These are phyloP conservation scores for Xiphophorus hellerii DNA, from an alignment of 2,113 vertebrate genomes.

Conservation along the genomic window DNA sequence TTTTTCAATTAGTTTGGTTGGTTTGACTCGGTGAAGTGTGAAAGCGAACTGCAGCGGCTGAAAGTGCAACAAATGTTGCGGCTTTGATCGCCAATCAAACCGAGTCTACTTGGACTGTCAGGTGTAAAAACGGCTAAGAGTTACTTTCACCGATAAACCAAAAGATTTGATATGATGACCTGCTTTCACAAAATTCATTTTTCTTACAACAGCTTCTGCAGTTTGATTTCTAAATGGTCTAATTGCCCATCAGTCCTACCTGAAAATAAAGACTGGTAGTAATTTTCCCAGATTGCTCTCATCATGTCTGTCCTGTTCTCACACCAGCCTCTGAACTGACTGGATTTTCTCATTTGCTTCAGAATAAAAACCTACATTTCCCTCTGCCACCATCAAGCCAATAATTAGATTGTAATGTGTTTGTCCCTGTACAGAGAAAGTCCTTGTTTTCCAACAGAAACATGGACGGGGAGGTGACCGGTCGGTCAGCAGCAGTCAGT, in stretches of 20 bases:
- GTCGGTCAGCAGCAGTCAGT: constrained; percentile 24
- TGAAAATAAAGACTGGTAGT: background rate
- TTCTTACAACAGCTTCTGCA: constrained; percentile 25
- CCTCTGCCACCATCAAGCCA: background rate
- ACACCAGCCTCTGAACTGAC: background rate
- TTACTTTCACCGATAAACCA: no score
- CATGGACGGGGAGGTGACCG: constrained; percentile 11
- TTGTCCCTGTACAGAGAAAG: background rate
- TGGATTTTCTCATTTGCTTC: background rate
- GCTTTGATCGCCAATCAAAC: no score
- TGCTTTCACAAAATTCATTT: constrained; percentile 9
- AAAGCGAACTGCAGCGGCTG: no score
- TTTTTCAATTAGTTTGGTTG: no score
- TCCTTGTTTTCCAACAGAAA: background rate
- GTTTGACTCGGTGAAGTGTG: no score
- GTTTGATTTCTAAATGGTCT: constrained; percentile 20
- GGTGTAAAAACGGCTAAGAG: no score
- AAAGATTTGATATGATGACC: background rate
- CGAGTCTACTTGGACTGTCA: no score
- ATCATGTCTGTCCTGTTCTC: background rate
- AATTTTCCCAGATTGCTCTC: background rate
- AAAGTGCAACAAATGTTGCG: no score
- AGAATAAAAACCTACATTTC: background rate
- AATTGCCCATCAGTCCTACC: constrained; percentile 40
- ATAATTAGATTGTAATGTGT: background rate